Base-by-base conservation (phyloP, 2,888 invertebrate species). In the Tetanocera ferruginea region DNA sequence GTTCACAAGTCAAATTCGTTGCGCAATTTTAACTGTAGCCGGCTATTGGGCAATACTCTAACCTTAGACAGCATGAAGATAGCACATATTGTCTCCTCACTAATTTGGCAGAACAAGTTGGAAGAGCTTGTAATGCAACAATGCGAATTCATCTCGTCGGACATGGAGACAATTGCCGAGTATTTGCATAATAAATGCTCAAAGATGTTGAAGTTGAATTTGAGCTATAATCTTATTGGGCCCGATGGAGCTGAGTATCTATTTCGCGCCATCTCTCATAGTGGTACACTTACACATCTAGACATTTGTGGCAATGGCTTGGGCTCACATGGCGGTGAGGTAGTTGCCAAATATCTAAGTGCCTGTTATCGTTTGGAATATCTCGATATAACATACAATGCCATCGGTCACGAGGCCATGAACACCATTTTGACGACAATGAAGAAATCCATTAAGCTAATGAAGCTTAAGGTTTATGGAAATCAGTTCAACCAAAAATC, bases 81-180 rank as follows among this genome's bases (percentile, higher is more conserved):
- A 1, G 77, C 83, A 2, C 83, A 81, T 0, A 80, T 85, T 5
- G 78, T 88, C 14, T 80, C 86, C 0, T 85, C 85, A 1, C 57
- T 90, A 17, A 73, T 90, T 0, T 87, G 87, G 87, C 87, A 87
- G 60, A 86, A 86, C 31, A 82, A 83, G 66, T 80, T 90, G 14
- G 80, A 81, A 0, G 85, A 86, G 66, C 79, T 90, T 0, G 83
- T 84, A 49, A 78, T 90, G 80, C 83, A 85, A 17, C 83, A 86
- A 3, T 89, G 88, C 73, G 84, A 87, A n/a, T 78, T 90, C 11
- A 80, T 82, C 2, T 84, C 85, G 0, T 84, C 85, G 43, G 89
- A 88, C 67, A 88, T 90, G 84, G 82, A 85, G 67, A 80, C 81
- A 8, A 80, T 90, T 4, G 81, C 83, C 3, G 90, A 90, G 57